Percentiles rank a stretch among this genome's conserved stretches.
These are phyloP conservation scores for Asarcornis scutulata DNA, from an alignment of 2,113 vertebrate species.

Conservation along the genomic window DNA sequence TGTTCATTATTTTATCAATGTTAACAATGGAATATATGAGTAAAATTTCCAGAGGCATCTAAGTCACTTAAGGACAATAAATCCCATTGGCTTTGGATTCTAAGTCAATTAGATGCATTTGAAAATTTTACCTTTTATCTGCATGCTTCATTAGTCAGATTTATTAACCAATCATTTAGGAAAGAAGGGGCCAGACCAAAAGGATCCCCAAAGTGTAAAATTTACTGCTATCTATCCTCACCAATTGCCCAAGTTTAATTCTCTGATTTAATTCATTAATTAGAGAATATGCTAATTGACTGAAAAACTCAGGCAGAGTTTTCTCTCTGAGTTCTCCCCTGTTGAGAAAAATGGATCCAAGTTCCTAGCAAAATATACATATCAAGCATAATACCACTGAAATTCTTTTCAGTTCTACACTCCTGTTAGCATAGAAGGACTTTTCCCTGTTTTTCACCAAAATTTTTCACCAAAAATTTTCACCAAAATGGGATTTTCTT, in stretches of 20 bases:
- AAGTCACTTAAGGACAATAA: slow-evolving; percentile 63
- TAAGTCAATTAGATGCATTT: slow-evolving; percentile 68
- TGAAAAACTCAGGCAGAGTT: slow-evolving; percentile 41
- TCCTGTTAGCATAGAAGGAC: neutral
- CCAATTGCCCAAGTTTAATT: slow-evolving; percentile 65
- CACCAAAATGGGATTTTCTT: neutral
- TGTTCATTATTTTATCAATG: slow-evolving; percentile 59
- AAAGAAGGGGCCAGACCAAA: slow-evolving; percentile 58
- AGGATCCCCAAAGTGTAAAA: slow-evolving; percentile 67
- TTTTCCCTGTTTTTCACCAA: neutral
- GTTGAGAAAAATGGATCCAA: neutral
- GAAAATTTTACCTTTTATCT: slow-evolving; percentile 68
- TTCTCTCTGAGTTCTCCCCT: slow-evolving; percentile 43
- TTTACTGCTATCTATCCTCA: slow-evolving; percentile 65
- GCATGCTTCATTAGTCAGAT: slow-evolving; percentile 65
- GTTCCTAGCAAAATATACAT: slow-evolving; percentile 12
- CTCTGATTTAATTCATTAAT: slow-evolving; percentile 72
- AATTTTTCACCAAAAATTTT: neutral
- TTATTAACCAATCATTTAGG: slow-evolving; percentile 66
- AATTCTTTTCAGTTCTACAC: slow-evolving; percentile 22
- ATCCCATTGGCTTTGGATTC: slow-evolving; percentile 61
- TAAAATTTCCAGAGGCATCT: slow-evolving; percentile 50
- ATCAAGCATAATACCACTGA: neutral
- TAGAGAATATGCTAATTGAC: slow-evolving; percentile 69
- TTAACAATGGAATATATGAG: slow-evolving; percentile 43